These are phyloP conservation scores for Scyliorhinus canicula DNA, from an alignment of 2,797 vertebrate species.

Conservation along the genomic window DNA sequence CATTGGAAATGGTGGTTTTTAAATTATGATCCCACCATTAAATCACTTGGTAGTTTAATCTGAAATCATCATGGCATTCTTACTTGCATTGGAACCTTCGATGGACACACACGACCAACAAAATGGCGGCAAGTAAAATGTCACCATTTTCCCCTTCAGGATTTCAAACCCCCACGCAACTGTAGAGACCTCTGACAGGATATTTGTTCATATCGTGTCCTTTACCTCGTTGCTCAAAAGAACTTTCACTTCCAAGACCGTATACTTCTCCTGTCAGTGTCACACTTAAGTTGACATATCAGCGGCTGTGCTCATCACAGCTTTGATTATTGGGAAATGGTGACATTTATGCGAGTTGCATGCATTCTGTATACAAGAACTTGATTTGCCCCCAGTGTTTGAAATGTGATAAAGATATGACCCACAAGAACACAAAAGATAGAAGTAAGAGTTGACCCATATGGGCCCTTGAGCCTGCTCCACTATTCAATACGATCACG, in stretches of 20 bases:
- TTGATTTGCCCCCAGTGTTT: not conserved
- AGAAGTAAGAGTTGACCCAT: too few relatives aligned
- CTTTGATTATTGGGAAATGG: not conserved
- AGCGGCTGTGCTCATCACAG: not conserved
- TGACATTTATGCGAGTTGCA: not conserved
- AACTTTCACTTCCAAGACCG: too few relatives aligned
- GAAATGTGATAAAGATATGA: too few relatives aligned
- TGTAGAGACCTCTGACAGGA: not conserved
- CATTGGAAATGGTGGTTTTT: not conserved
- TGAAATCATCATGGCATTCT: not conserved
- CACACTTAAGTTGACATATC: too few relatives aligned
- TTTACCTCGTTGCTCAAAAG: conserved; percentile 27
- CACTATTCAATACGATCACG: too few relatives aligned
- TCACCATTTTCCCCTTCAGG: not conserved
- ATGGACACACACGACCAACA: not conserved
- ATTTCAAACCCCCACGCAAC: not conserved
- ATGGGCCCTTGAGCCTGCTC: too few relatives aligned
- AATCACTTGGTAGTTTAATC: not conserved
- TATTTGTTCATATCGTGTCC: not conserved
- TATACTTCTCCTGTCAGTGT: not conserved
- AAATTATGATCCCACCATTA: not conserved
- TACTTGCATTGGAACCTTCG: too few relatives aligned
- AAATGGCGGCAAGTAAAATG: not conserved
- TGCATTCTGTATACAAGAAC: not conserved
- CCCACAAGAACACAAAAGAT: too few relatives aligned